Evolutionary conservation across 2,888 invertebrate species (phyloP), one percentile per base, ranked within the genome.

Genomic region (Busseola fusca): DNA sequence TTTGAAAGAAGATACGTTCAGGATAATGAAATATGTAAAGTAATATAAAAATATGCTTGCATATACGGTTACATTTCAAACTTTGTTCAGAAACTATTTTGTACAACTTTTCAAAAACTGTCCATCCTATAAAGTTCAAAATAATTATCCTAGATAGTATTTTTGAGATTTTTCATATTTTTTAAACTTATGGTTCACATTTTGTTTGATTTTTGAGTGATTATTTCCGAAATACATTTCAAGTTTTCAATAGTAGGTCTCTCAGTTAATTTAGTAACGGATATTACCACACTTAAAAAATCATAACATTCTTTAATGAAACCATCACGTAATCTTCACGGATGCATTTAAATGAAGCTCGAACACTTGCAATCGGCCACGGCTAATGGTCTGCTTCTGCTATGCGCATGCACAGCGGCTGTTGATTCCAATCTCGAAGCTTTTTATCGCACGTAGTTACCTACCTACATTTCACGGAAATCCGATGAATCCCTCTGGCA

Each of bases 341-440:
- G 75, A 71, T 84, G 79, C 71, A 73, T 69, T 81, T 78, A 73
- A 81, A 77, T 73, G 66, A 64, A 78, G 66, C 64, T 66, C 45
- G 64, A 81, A 70, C 50, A 58, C 54, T 76, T 65, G 57, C 60
- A 65, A 73, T 71, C 60, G 56, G 59, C 76, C 48, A 72, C 68
- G 45, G 80, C 65, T 84, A 85, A 86, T 86, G 78, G 84, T 77
- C 75, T 69, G 73, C 73, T 76, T 79, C 80, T 42, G 58, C 63
- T 54, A 62, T 57, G 65, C 62, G 66, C 76, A 59, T 54, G 72
- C 79, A 63, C 84, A 78, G 81, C 80, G 78, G 83, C 82, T 70
- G 77, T 74, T 76, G 81, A 79, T 86, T 87, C 79, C 80, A 81
- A 86, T 85, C 82, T 86, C 70, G 48, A 60, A 74, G 69, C 78